These are phyloP conservation scores for Spea multiplicata DNA, from an alignment of 2,113 vertebrate species.

Conservation along the genomic window DNA sequence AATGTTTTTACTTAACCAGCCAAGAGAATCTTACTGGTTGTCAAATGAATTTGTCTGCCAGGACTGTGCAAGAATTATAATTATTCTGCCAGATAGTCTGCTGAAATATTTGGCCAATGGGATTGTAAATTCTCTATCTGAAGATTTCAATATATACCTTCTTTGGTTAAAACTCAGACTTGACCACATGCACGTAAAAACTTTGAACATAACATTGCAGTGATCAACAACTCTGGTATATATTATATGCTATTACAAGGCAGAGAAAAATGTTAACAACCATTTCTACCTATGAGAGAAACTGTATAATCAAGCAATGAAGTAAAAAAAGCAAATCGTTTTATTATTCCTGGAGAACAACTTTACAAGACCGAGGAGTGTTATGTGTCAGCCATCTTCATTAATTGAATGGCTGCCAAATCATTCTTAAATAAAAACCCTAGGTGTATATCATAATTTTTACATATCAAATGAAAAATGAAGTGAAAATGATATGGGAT, in stretches of 20 bases:
- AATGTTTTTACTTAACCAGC: conserved; percentile 25
- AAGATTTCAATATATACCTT: conserved; percentile 29
- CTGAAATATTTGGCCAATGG: conserved; percentile 26
- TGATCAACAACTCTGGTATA: neutral
- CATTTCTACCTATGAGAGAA: neutral
- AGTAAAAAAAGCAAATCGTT: neutral
- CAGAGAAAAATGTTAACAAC: neutral
- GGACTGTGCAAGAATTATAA: conserved; percentile 24
- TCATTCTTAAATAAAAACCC: neutral
- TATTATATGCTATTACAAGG: neutral
- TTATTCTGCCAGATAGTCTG: conserved; percentile 36
- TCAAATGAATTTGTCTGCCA: conserved; percentile 23
- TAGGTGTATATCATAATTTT: neutral
- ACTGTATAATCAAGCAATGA: neutral
- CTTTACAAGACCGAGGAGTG: neutral
- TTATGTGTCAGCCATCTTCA: neutral
- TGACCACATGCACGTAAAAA: neutral
- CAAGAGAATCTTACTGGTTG: conserved; percentile 18
- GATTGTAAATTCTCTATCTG: conserved; percentile 24
- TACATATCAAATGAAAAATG: too few relatives aligned
- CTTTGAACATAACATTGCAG: neutral
- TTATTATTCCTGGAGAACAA: too few relatives aligned
- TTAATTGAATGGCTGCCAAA: neutral
- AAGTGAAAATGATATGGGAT: too few relatives aligned
- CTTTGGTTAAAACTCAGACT: conserved; percentile 28